These are phyloP conservation scores for Calypte anna DNA, from an alignment of 2,113 vertebrate genomes.

Conservation along the genomic window DNA sequence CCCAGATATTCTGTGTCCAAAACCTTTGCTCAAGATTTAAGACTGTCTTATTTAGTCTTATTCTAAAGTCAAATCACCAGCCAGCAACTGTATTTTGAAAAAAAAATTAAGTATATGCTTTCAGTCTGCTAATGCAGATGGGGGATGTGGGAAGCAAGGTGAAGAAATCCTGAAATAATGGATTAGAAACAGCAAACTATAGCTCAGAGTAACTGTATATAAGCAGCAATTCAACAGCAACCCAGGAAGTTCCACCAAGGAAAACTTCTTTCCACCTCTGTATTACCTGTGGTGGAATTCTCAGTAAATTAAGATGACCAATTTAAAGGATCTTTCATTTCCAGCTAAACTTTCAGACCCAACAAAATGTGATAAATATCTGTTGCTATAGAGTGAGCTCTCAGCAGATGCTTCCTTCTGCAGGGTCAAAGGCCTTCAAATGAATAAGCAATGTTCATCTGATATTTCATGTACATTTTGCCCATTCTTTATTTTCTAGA, in stretches of 20 bases:
- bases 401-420: neutral
- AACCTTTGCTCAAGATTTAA: neutral
- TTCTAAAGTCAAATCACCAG: neutral
- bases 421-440: neutral
- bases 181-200: neutral
- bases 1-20: neutral
- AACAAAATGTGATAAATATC: neutral
- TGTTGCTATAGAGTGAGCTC: neutral
- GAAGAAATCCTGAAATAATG: neutral
- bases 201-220: neutral
- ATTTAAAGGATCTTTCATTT: neutral
- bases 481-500: neutral
- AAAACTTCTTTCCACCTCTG: neutral
- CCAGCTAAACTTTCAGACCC: neutral
- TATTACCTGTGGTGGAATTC: neutral
- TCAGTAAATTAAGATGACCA: neutral
- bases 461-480: neutral
- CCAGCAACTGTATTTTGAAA: neutral
- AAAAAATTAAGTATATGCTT: neutral
- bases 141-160: neutral
- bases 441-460: neutral
- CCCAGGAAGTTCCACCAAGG: slow-evolving; percentile 1
- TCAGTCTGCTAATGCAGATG: neutral
- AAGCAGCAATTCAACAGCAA: neutral
- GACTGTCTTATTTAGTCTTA: neutral